Evolutionary conservation across 2,113 vertebrate species (phyloP), one percentile per base, ranked within the genome.

Genomic region (Tamias sibiricus): DNA sequence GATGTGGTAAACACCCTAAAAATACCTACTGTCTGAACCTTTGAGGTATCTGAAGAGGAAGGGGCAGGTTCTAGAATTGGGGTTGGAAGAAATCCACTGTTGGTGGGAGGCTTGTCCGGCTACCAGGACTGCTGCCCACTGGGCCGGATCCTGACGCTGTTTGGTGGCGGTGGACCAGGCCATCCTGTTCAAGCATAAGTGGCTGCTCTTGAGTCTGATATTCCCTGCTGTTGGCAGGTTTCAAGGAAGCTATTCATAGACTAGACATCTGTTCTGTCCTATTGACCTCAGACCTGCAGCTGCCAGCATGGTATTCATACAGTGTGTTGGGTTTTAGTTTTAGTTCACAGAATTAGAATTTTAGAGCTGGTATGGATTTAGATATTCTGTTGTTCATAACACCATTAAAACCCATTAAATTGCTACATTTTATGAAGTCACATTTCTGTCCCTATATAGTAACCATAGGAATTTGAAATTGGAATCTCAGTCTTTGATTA

Each of bases 1-100:
- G 86, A 90, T 97, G 95, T 93, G 93, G 91, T 16, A 59, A 95
- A 96, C 72, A 91, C 91, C 94, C 91, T 97, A 87, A 96, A 98
- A 97, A 96, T 96, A 96, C 97, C 92, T 95, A 86, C 49, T 68
- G 17, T 71, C 44, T 85, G 90, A 94, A 76, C 72, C 81, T 90
- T 66, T 47, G 28, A 90, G 93, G 62, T 59, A 14, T 57, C n/a
- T 0, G 0, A 62, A 68, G 79, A 93, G 68, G 82, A 69, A 96
- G 76, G 92, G 89, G 44, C 32, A 90, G 95, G 37, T 42, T 13
- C 44, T 8, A 44, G 82, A 32, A 26, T 35, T 0, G 0, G 71
- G 19, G 74, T 69, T 0, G 0, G 0, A 1, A 47, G 86, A 59
- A 72, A 0, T 6, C 16, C 1, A 19, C 24, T 6, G 24, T 1